Percentiles rank a stretch among this genome's conserved stretches.
Conservation (phyloP, 2,888 invertebrate genomes). For the Xylota segnis region DNA sequence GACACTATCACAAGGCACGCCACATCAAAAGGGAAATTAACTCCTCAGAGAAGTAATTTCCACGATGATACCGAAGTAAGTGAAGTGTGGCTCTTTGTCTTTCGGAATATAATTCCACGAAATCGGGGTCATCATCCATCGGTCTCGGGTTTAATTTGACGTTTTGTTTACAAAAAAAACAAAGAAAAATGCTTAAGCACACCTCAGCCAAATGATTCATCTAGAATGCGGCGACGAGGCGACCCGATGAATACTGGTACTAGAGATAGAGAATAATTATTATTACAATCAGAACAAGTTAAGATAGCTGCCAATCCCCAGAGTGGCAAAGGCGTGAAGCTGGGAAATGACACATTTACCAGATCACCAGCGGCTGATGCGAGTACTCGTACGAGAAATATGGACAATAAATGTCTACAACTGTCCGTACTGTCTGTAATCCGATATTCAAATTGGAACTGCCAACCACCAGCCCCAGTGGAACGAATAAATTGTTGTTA, state of each 20-base stretch:
- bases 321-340: constrained; percentile 44
- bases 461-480: constrained; percentile 12
- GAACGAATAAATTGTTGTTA: constrained; percentile 58
- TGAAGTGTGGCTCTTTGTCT: constrained; percentile 44
- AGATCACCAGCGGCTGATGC: constrained; percentile 44
- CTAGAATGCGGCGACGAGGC: background rate
- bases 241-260: background rate
- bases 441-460: constrained; percentile 62
- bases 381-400: constrained; percentile 31
- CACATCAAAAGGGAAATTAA: constrained; percentile 46
- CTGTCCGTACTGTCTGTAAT: constrained; percentile 59
- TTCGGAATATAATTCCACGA: constrained; percentile 19
- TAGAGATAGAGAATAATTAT: constrained; percentile 20
- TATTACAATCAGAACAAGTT: constrained; percentile 56
- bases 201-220: constrained; percentile 33
- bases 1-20: constrained; percentile 25
- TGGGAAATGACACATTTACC: constrained; percentile 50
- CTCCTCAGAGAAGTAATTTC: constrained; percentile 30
- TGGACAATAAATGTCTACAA: constrained; percentile 55
- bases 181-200: background rate
- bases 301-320: constrained; percentile 55
- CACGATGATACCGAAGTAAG: constrained; percentile 45
- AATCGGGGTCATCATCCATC: constrained; percentile 71
- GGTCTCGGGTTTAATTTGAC: constrained; percentile 26
- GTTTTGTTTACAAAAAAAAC: background rate